Evolutionary conservation across 2,888 invertebrate species (phyloP).

Genomic region (Ophion slaviceki): DNA sequence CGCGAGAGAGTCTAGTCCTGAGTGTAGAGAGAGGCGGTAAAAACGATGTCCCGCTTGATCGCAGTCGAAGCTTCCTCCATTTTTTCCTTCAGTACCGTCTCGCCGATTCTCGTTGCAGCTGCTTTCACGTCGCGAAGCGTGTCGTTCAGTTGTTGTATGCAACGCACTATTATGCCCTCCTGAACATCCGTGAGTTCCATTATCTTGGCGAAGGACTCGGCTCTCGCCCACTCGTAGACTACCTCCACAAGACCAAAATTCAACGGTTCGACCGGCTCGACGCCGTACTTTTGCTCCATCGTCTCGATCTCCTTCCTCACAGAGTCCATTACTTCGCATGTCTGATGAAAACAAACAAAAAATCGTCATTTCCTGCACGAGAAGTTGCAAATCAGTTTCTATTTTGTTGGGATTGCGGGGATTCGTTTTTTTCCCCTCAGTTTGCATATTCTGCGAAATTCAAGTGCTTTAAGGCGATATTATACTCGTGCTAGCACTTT

Average conservation of each 20-base stretch:
- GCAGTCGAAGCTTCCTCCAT: slow-evolving; percentile 97
- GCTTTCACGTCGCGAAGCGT: slow-evolving; percentile 94
- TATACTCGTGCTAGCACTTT: background rate
- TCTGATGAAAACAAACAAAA: slow-evolving; percentile 82
- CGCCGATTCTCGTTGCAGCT: slow-evolving; percentile 96
- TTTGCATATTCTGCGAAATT: background rate
- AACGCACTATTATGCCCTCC: slow-evolving; percentile 98
- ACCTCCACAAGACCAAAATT: slow-evolving; percentile 97
- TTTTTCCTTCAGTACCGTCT: slow-evolving; percentile 95
- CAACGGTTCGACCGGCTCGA: slow-evolving; percentile 87
- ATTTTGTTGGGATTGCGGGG: background rate
- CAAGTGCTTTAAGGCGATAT: background rate
- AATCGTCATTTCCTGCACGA: background rate
- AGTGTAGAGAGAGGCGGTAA: slow-evolving; percentile 97
- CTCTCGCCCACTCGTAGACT: slow-evolving; percentile 98
- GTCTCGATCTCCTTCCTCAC: slow-evolving; percentile 89
- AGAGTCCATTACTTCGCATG: slow-evolving; percentile 88
- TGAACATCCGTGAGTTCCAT: slow-evolving; percentile 97
- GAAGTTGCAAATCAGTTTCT: background rate
- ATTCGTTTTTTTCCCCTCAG: background rate
- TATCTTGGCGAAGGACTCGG: slow-evolving; percentile 96
- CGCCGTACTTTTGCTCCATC: slow-evolving; percentile 86
- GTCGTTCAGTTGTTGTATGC: slow-evolving; percentile 98
- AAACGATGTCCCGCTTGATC: slow-evolving; percentile 98
- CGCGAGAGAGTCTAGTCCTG: background rate